Evolutionary conservation across 2,797 vertebrate genomes (phyloP).

Genomic region (Petrocephalus schoutedeni): DNA sequence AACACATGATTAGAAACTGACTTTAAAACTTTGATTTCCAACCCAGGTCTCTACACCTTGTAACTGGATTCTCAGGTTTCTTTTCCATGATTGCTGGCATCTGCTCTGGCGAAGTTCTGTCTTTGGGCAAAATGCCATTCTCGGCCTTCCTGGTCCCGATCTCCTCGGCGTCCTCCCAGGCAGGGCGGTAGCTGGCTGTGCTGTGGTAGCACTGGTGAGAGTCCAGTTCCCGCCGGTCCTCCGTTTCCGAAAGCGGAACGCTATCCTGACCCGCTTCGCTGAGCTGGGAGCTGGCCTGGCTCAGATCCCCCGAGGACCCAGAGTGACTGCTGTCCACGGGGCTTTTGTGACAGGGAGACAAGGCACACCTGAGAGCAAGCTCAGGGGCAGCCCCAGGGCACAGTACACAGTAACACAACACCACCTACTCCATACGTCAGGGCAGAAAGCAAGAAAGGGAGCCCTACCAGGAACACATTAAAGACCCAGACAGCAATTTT

Average conservation of each 20-base stretch:
- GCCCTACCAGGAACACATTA: background rate
- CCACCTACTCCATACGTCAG: background rate
- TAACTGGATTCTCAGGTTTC: conserved; percentile 47
- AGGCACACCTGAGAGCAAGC: background rate
- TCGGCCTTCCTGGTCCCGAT: conserved; percentile 33
- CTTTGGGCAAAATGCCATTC: conserved; percentile 40
- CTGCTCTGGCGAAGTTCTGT: conserved; percentile 24
- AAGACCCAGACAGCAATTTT: background rate
- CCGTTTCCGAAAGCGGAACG: conserved; percentile 68
- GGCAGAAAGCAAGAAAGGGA: background rate
- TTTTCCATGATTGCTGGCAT: conserved; percentile 29
- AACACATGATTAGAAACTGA: background rate
- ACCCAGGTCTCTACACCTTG: conserved; percentile 45
- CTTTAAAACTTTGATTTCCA: background rate
- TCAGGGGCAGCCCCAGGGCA: background rate
- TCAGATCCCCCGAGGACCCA: conserved; percentile 90
- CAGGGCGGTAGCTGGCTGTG: conserved; percentile 57
- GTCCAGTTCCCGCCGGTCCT: conserved; percentile 62
- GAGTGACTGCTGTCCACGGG: conserved; percentile 88
- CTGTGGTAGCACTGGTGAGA: conserved; percentile 71
- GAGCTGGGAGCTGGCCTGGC: conserved; percentile 87
- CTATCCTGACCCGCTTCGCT: conserved; percentile 83
- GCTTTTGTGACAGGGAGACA: conserved; percentile 57
- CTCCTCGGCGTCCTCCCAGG: conserved; percentile 39
- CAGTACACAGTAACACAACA: background rate